Evolutionary conservation across 2,797 vertebrate genomes (phyloP), one percentile per base, ranked within the genome.

Genomic region (Sebastes oblongus): DNA sequence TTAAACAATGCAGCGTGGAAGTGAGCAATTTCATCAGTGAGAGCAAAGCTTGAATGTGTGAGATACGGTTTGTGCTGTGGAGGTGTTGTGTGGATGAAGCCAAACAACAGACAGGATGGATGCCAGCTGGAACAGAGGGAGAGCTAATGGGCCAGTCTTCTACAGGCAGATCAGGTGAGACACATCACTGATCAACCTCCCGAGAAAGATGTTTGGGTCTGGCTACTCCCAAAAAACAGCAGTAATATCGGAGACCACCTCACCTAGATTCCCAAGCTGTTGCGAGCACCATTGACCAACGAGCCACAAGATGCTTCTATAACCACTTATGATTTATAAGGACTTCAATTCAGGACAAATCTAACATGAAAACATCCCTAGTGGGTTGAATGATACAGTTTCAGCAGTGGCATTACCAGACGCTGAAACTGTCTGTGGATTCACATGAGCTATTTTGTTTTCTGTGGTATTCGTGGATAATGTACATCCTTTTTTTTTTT

Each of bases 11-110:
- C 39, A 36, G 55, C 8, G 29, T 36, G 3, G 25, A 80, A 80
- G n/a, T 83, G 84, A 80, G 74, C 66, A 66, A 59, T 27, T 64
- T 69, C 56, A 12, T 39, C 25, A 72, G 71, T 14, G 32, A 66
- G 20, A 66, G 29, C 16, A 39, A 24, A 56, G 75, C 54, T 0
- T 58, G 77, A 52, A 73, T 25, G 65, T 71, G 66, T 80, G 61
- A 61, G 69, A 71, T 58, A 6, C 42, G 60, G 56, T 56, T 2
- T 61, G 77, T 66, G 68, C 50, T 65, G 75, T 68, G 75, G 61
- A 82, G 61, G 75, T 75, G 83, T 80, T 65, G n/a, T 22, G 50
- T 54, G 20, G 60, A 75, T 32, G 8, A 32, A 71, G 69, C 36
- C n/a, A 18, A 29, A 75, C 61, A 75, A 75, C 34, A 58, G 18